A percentile compares a stretch with the other conserved stretches of the same genome.
Evolutionary conservation across 2,888 invertebrate species (phyloP).

Genomic region (Trissonchulus latispiculum): DNA sequence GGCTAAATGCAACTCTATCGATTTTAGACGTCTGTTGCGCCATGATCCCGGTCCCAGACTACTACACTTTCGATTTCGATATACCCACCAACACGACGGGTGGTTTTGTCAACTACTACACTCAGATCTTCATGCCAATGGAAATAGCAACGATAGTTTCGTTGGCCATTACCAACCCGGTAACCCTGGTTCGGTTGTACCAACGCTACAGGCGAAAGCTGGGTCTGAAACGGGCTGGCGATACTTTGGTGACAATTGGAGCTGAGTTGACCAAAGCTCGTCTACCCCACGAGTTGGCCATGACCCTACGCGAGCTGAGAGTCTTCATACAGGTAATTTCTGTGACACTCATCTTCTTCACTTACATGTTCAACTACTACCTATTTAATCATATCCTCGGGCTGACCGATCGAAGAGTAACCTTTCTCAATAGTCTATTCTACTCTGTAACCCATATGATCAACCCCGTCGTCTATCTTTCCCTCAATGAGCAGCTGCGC

Average conservation of each 20-base stretch:
- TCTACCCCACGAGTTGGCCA: neutral
- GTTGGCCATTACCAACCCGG: constrained; percentile 38
- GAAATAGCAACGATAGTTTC: constrained; percentile 37
- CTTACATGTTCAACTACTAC: constrained; percentile 40
- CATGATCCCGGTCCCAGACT: constrained; percentile 37
- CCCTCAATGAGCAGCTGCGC: constrained; percentile 39
- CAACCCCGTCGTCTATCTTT: constrained; percentile 40
- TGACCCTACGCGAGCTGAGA: neutral
- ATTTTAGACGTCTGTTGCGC: constrained; percentile 36
- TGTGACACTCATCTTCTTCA: constrained; percentile 41
- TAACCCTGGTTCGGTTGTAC: constrained; percentile 39
- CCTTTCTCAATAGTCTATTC: constrained; percentile 40
- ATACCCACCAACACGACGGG: neutral
- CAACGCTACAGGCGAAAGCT: constrained; percentile 38
- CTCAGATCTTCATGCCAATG: constrained; percentile 29
- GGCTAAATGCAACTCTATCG: constrained; percentile 35
- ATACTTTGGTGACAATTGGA: constrained; percentile 38
- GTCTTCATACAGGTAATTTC: constrained; percentile 36
- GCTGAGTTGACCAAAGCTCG: neutral
- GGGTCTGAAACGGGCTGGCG: constrained; percentile 31
- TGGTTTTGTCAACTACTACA: constrained; percentile 13
- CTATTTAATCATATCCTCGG: constrained; percentile 37
- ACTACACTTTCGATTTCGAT: constrained; percentile 39
- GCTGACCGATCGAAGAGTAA: constrained; percentile 32
- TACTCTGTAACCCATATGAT: constrained; percentile 43